Evolutionary conservation across 2,797 vertebrate species (phyloP).

Genomic region (Nannoperca australis): DNA sequence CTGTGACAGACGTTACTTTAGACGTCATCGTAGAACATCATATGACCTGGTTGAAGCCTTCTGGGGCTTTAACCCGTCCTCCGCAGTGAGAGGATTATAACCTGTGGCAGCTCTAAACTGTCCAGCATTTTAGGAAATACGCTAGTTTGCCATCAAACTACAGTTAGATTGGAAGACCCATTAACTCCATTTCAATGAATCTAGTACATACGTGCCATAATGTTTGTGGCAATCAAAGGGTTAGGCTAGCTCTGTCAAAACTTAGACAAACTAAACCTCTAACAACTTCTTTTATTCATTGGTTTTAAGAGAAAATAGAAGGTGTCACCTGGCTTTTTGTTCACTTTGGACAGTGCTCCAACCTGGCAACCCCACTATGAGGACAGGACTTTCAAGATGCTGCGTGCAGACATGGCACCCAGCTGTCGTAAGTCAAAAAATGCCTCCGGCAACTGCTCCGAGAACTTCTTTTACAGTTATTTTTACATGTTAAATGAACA

Average conservation of each 20-base stretch:
- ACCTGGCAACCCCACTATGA: constrained; percentile 26
- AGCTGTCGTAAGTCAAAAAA: neutral
- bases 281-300: constrained; percentile 2
- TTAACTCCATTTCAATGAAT: neutral
- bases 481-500: constrained; percentile 10
- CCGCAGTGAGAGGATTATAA: too few species aligned
- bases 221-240: neutral
- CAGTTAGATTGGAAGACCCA: neutral
- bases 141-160: neutral
- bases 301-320: neutral
- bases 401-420: neutral
- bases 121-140: neutral
- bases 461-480: neutral
- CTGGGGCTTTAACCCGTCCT: neutral
- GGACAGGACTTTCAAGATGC: constrained; percentile 4
- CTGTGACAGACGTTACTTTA: neutral
- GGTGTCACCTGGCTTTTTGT: constrained; percentile 10
- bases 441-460: neutral
- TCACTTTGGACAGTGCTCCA: constrained; percentile 25
- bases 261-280: neutral
- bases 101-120: neutral
- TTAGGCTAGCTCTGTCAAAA: neutral
- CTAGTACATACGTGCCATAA: neutral
- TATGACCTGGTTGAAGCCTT: neutral
- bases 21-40: neutral